Conservation (phyloP, 1,140 invertebrate genomes). For the Heliconius congener region DNA sequence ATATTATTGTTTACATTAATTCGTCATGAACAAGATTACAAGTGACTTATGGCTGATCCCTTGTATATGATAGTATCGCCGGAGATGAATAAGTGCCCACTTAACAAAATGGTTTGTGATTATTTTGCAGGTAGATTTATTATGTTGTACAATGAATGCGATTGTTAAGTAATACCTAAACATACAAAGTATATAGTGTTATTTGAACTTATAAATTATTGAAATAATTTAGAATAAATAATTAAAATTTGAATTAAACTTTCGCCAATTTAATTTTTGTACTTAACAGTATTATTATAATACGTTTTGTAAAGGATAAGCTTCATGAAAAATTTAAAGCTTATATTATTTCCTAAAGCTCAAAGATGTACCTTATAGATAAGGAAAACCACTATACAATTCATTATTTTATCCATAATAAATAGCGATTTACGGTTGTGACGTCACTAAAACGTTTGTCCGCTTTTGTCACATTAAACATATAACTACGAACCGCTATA, state of each 20-base stretch:
- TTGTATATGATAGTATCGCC: not conserved
- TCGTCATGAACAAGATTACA: not conserved
- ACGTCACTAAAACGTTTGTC: constrained; percentile 40
- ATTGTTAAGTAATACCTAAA: too few relatives aligned
- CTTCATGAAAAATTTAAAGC: not conserved
- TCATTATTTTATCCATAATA: constrained; percentile 47
- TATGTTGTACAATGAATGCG: not conserved
- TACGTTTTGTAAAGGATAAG: not conserved
- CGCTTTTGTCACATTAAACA: constrained; percentile 30
- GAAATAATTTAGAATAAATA: too few relatives aligned
- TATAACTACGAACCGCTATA: constrained; percentile 17
- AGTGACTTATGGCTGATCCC: constrained; percentile 5
- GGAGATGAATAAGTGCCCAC: constrained; percentile 6
- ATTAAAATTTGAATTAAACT: too few relatives aligned
- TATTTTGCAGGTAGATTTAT: not conserved
- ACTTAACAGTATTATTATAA: not conserved
- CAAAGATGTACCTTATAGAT: constrained; percentile 13
- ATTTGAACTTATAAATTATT: too few relatives aligned
- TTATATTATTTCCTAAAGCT: constrained; percentile 2
- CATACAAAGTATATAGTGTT: too few relatives aligned
- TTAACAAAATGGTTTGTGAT: constrained; percentile 6
- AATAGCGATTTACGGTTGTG: constrained; percentile 49
- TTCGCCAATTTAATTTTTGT: too few relatives aligned
- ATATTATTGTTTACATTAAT: constrained; percentile 1
- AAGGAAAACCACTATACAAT: constrained; percentile 52